Conservation (phyloP, 2,888 invertebrate genomes). For the Ochropleura plecta region DNA sequence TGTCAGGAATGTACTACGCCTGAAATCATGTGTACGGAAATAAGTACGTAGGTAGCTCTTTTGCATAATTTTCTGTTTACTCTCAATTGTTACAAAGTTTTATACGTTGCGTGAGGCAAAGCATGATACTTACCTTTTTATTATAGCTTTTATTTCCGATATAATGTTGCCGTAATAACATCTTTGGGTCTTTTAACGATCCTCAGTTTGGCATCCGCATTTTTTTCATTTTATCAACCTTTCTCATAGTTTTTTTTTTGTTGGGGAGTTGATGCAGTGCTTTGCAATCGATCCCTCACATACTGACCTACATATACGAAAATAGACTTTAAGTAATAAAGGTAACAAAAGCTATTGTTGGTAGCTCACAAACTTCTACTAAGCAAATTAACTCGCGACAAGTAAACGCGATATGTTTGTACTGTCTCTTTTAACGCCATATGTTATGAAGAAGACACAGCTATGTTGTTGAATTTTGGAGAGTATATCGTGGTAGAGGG, state of each 20-base stretch:
- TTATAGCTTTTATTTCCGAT: slow-evolving; percentile 42
- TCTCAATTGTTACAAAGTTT: slow-evolving; percentile 13
- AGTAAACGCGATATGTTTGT: slow-evolving; percentile 29
- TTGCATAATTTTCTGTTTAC: background rate
- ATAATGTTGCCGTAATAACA: slow-evolving; percentile 39
- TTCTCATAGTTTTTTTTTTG: background rate
- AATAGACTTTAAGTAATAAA: slow-evolving; percentile 67
- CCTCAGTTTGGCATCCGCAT: slow-evolving; percentile 28
- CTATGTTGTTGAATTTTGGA: background rate
- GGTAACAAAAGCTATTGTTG: slow-evolving; percentile 70
- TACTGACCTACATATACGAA: slow-evolving; percentile 77
- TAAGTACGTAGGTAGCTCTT: background rate
- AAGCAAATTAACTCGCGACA: slow-evolving; percentile 40
- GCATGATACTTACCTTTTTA: slow-evolving; percentile 52
- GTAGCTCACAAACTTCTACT: slow-evolving; percentile 54
- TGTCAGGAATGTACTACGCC: background rate
- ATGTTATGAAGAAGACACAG: slow-evolving; percentile 46
- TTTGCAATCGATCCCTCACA: slow-evolving; percentile 62
- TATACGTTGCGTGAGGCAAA: slow-evolving; percentile 55
- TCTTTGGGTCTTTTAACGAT: slow-evolving; percentile 42
- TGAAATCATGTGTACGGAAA: background rate
- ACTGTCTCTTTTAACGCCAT: slow-evolving; percentile 42
- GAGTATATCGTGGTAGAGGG: slow-evolving; percentile 47
- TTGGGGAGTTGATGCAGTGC: slow-evolving; percentile 33
- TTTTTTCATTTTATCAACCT: slow-evolving; percentile 3